Evolutionary conservation across 2,888 invertebrate species (phyloP).

Genomic region (Drosophila mettleri): DNA sequence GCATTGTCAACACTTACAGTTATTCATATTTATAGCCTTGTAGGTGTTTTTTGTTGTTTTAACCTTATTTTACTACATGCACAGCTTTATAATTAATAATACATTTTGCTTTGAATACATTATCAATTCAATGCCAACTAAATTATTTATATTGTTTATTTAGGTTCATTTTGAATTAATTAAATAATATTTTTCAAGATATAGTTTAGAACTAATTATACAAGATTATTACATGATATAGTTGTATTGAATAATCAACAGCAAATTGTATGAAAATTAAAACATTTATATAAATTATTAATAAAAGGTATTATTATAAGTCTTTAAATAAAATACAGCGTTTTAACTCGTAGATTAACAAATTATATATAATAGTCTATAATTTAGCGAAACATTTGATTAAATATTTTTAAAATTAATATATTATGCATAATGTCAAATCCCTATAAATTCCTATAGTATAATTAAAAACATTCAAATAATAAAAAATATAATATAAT

Average conservation of each 20-base stretch:
- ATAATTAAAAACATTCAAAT: too few relatives aligned
- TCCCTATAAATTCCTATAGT: too few relatives aligned
- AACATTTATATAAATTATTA: background rate
- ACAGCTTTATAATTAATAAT: slow-evolving; percentile 6
- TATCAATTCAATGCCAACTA: background rate
- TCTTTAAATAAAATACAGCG: background rate
- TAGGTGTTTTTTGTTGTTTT: slow-evolving; percentile 10
- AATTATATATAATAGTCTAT: too few relatives aligned
- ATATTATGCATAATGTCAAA: too few relatives aligned
- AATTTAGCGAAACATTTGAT: too few relatives aligned
- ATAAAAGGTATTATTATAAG: background rate
- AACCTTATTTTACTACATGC: background rate
- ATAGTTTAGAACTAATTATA: background rate
- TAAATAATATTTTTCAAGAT: background rate
- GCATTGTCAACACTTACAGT: slow-evolving; percentile 47
- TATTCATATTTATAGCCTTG: slow-evolving; percentile 36
- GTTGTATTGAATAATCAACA: background rate
- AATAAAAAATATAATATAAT: too few relatives aligned
- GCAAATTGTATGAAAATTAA: background rate
- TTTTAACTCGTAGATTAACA: too few relatives aligned
- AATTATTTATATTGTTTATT: background rate
- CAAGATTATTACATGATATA: background rate
- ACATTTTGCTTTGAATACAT: background rate
- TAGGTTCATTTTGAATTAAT: background rate
- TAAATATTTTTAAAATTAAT: too few relatives aligned